Conservation (phyloP, 2,888 invertebrate genomes). For the Drosophila melanosoma region DNA sequence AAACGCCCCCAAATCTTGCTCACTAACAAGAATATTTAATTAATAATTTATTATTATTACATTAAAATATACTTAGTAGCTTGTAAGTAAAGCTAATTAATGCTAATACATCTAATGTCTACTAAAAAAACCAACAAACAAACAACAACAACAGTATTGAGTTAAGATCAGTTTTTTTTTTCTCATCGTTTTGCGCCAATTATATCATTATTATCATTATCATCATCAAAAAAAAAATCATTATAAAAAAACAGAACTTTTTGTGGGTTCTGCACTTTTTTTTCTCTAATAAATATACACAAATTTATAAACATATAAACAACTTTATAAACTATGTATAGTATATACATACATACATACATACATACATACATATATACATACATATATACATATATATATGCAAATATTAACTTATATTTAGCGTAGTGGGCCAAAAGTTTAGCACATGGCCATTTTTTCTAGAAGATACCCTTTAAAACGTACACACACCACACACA, state of each 20-base stretch:
- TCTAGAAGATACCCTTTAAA: conserved; percentile 17
- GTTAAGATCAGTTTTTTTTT: conserved; percentile 64
- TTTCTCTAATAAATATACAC: conserved; percentile 58
- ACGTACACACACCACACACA: conserved; percentile 18
- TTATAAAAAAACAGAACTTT: conserved; percentile 11
- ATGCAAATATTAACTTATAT: conserved; percentile 26
- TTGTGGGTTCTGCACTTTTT: conserved; percentile 22
- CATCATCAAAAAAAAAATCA: neutral
- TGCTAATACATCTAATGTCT: conserved; percentile 72
- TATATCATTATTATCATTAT: conserved; percentile 15
- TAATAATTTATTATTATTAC: conserved; percentile 80
- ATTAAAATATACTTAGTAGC: conserved; percentile 78
- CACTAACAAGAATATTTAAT: conserved; percentile 77
- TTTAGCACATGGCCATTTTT: conserved; percentile 41
- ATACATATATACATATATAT: conserved; percentile 7
- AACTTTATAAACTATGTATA: conserved; percentile 33
- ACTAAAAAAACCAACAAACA: conserved; percentile 49
- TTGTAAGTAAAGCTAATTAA: conserved; percentile 73
- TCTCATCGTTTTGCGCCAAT: conserved; percentile 21
- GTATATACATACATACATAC: conserved; percentile 15
- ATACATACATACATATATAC: too few species aligned
- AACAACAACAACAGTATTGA: conserved; percentile 71
- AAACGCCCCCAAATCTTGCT: conserved; percentile 56
- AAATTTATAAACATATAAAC: conserved; percentile 4
- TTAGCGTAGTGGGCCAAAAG: conserved; percentile 40